Percentiles rank a stretch among this genome's conserved stretches.
These are phyloP conservation scores for Ochropleura leucogaster DNA, from an alignment of 2,888 invertebrate species.

Conservation along the genomic window DNA sequence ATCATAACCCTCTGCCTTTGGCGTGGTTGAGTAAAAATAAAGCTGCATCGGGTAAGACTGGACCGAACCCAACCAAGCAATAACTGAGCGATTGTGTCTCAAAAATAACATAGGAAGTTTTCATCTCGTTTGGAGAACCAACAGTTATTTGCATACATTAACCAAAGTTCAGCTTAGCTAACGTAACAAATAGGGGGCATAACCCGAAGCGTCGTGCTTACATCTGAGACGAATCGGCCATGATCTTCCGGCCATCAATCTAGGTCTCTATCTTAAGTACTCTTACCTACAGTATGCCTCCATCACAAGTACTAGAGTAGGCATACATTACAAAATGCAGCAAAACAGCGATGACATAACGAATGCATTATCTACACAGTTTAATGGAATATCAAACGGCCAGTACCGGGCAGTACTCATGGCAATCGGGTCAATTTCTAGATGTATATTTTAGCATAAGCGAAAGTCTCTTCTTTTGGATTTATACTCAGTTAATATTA, in stretches of 20 bases:
- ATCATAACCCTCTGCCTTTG: too few relatives aligned
- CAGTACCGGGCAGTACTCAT: neutral
- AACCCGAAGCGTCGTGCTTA: conserved; percentile 15
- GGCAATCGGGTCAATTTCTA: too few relatives aligned
- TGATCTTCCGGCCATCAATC: conserved; percentile 34
- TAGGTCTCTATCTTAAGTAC: neutral
- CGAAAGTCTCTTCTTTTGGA: too few relatives aligned
- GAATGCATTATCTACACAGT: conserved; percentile 3
- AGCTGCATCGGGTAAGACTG: neutral
- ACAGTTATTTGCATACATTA: conserved; percentile 1
- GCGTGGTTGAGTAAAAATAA: neutral
- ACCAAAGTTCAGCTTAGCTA: conserved; percentile 10
- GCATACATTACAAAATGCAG: conserved; percentile 20
- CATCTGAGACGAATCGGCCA: conserved; percentile 30
- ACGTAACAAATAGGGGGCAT: conserved; percentile 17
- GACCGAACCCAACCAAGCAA: neutral
- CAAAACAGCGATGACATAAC: conserved; percentile 32
- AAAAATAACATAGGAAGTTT: neutral
- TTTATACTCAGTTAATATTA: too few relatives aligned
- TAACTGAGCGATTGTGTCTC: neutral
- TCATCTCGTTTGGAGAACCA: neutral
- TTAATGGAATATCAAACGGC: neutral
- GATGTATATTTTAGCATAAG: too few relatives aligned
- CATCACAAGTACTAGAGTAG: neutral
- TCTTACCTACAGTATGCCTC: neutral